These are phyloP conservation scores for Coreoperca whiteheadi DNA, from an alignment of 2,113 vertebrate genomes.

Conservation along the genomic window DNA sequence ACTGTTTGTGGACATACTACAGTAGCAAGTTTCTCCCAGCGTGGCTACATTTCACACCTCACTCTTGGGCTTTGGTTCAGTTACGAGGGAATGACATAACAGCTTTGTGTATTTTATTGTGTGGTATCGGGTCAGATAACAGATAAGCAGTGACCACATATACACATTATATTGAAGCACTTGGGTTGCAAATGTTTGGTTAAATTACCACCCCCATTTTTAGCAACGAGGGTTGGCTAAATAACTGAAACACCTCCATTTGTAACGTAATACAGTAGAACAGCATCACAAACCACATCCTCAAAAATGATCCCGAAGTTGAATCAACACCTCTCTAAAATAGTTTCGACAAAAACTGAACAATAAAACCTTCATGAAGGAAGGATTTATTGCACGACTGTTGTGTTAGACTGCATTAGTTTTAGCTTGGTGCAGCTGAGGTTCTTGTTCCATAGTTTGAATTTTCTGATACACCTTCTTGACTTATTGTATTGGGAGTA, in stretches of 20 bases:
- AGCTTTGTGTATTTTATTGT: conserved; percentile 15
- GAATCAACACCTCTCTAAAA: background rate
- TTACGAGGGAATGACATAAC: background rate
- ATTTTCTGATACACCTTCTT: too few species aligned
- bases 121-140: conserved; percentile 8
- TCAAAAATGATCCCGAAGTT: background rate
- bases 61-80: conserved; percentile 19
- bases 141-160: background rate
- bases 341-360: background rate
- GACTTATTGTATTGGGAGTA: background rate
- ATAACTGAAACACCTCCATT: background rate
- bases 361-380: background rate
- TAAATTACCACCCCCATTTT: too few species aligned
- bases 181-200: background rate
- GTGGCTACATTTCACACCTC: conserved; percentile 9
- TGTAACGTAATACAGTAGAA: background rate
- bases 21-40: conserved; percentile 16
- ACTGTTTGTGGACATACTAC: conserved; percentile 8
- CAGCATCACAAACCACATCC: background rate
- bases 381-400: background rate
- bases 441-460: background rate
- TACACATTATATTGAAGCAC: background rate
- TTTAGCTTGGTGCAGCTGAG: background rate
- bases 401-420: background rate
- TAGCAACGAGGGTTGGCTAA: background rate